Evolutionary conservation across 2,797 vertebrate genomes (phyloP).

Genomic region (Sebastes nivosus): DNA sequence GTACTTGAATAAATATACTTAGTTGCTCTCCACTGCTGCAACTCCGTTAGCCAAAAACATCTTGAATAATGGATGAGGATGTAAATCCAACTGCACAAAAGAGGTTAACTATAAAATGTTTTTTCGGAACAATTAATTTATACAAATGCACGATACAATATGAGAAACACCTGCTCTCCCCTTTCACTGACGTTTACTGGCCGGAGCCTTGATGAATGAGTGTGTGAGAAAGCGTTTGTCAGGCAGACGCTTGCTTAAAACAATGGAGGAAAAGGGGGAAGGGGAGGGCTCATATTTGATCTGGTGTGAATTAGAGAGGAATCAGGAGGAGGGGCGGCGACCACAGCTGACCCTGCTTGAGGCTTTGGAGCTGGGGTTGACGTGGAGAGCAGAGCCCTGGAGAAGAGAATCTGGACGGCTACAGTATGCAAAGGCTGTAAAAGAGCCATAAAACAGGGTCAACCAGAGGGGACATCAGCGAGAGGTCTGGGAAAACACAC

Average conservation of each 20-base stretch:
- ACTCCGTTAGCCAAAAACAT: background rate
- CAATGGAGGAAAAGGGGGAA: background rate
- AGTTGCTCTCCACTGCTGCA: background rate
- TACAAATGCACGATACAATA: constrained; percentile 1
- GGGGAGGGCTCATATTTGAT: constrained; percentile 35
- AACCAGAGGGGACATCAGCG: constrained; percentile 61
- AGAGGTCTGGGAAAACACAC: constrained; percentile 70
- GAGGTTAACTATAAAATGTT: background rate
- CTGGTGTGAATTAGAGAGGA: constrained; percentile 53
- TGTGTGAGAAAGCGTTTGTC: constrained; percentile 13
- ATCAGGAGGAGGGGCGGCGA: background rate
- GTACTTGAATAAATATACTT: background rate
- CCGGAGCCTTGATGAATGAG: constrained; percentile 19
- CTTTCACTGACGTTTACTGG: background rate
- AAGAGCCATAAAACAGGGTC: constrained; percentile 79
- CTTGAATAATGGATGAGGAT: constrained; percentile 9
- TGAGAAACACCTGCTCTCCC: constrained; percentile 37
- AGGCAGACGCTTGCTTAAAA: constrained; percentile 27
- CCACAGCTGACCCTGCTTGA: constrained; percentile 52
- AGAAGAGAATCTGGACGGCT: constrained; percentile 64
- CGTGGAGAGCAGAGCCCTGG: constrained; percentile 57
- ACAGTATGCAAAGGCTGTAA: constrained; percentile 70
- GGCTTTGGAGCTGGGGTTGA: constrained; percentile 53
- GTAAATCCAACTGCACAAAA: constrained; percentile 5
- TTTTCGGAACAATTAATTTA: constrained; percentile 12